Evolutionary conservation across 2,113 vertebrate species (phyloP), one percentile per base, ranked within the genome.

Genomic region (Aviceda subcristata): DNA sequence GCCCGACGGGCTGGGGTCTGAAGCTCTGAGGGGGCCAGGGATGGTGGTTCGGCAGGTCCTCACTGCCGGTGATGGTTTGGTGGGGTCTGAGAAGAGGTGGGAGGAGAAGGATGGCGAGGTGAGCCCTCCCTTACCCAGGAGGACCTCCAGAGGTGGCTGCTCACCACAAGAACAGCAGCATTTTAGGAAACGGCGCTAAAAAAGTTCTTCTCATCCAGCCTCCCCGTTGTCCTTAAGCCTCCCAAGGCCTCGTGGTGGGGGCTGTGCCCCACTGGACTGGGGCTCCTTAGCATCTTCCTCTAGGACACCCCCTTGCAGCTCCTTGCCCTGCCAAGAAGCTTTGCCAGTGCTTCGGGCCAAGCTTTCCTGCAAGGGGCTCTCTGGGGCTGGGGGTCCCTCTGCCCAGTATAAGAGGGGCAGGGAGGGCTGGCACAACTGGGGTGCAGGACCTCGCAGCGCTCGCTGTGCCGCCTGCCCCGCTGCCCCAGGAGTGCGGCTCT

Each of bases 381-480:
- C 23, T 66, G 56, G 50, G 36, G 3, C 48, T n/a, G 11, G 29
- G 7, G 5, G 4, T 50, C 72, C 53, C 30, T 86, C 32, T 73
- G 18, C 8, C 59, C 59, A 27, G 36, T 24, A 18, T 51, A 29
- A 79, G 75, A 45, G 30, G 26, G 32, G 10, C 66, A 75, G 51
- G 17, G n/a, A 84, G 55, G 17, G 16, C 30, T 77, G 73, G 48
- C 39, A 73, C 12, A 27, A 8, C 9, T 3, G 7, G 30, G 23
- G 9, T 32, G 34, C 38, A 22, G 46, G 14, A 41, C 21, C 36
- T 43, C 2, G 6, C 75, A 55, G 72, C 1, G 0, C 63, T 77
- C 2, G 1, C 8, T 4, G 0, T 19, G 8, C 16, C 64, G 34
- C 45, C 63, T 73, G 39, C 30, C 26, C 32, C 1, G 0, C n/a